Percentiles rank a stretch among this genome's conserved stretches.
These are phyloP conservation scores for Pristionchus maxplancki DNA, from an alignment of 2,888 invertebrate species.

Conservation along the genomic window DNA sequence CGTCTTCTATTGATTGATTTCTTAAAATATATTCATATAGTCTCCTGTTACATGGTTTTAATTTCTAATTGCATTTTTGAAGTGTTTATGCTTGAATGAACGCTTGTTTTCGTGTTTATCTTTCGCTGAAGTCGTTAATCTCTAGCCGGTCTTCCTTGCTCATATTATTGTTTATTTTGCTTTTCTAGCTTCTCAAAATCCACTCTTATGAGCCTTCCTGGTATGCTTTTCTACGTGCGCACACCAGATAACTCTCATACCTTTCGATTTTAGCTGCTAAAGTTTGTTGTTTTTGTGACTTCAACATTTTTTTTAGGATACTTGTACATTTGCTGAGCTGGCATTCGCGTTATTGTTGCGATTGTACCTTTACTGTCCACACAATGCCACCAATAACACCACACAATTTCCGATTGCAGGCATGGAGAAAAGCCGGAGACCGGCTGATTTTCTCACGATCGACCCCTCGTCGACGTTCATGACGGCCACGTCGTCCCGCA, in stretches of 20 bases:
- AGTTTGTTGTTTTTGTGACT: background rate
- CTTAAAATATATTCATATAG: background rate
- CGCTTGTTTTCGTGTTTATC: constrained; percentile 29
- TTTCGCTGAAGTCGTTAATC: background rate
- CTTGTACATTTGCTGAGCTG: background rate
- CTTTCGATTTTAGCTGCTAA: background rate
- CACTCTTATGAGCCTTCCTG: background rate
- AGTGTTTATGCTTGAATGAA: background rate
- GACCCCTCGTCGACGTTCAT: constrained; percentile 69
- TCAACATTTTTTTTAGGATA: background rate
- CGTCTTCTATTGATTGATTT: constrained; percentile 13
- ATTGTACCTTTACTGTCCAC: background rate
- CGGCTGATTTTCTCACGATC: constrained; percentile 69
- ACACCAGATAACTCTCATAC: background rate
- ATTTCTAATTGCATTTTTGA: background rate
- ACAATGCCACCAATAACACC: no score
- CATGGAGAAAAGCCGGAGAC: constrained; percentile 52
- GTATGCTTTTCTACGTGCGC: background rate
- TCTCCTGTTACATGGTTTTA: background rate
- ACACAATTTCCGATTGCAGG: constrained; percentile 31
- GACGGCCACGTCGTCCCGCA: constrained; percentile 54
- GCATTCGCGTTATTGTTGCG: background rate
- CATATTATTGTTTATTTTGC: background rate
- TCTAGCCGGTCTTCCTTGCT: background rate
- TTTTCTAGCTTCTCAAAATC: background rate